Base-by-base conservation (phyloP, 2,113 vertebrate species). In the Bagarius yarrelli region DNA sequence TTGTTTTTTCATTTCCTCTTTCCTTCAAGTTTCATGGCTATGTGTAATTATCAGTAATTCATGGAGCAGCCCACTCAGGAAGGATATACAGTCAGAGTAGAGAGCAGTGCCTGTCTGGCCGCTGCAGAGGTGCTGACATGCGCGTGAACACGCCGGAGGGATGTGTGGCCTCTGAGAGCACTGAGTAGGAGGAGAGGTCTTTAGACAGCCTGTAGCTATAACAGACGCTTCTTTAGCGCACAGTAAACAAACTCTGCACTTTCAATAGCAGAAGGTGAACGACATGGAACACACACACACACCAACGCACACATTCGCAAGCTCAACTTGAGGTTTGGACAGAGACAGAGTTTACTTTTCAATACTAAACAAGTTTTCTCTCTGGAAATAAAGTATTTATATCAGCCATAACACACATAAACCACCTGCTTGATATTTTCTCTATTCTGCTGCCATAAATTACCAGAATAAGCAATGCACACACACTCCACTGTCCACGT, bases 221-320 rank as follows among this genome's bases (percentile, higher is more conserved):
- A 76, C 83, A 74, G 78, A 71, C 80, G 82, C 67, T 79, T 18
- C 76, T 56, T 77, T 53, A 40, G 63, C n/a, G 50, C 64, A 81
- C 34, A 77, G 56, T 74, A 81, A 64, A 77, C 81, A 78, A 70
- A 77, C 66, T 27, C 34, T 50, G 74, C 32, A 75, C 47, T 55
- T n/a, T 70, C 64, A 81, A 81, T 81, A 40, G 79, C 47, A 73
- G 71, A 71, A 71, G 70, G 79, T 81, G 70, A 74, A 72, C 25
- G 27, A 36, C 36, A 60, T 52, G 25, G 44, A 73, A 71, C 32
- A 80, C 16, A 27, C 57, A 66, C 76, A 67, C 9, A 13, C 76
- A 72, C 30, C 25, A 6, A 55, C 57, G 61, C 21, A 70, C 32
- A 71, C 63, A 77, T n/a, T n/a, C n/a, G n/a, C 57, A 74, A 32